Evolutionary conservation across 1,140 invertebrate species (phyloP).

Genomic region (Phenacoccus solenopsis): DNA sequence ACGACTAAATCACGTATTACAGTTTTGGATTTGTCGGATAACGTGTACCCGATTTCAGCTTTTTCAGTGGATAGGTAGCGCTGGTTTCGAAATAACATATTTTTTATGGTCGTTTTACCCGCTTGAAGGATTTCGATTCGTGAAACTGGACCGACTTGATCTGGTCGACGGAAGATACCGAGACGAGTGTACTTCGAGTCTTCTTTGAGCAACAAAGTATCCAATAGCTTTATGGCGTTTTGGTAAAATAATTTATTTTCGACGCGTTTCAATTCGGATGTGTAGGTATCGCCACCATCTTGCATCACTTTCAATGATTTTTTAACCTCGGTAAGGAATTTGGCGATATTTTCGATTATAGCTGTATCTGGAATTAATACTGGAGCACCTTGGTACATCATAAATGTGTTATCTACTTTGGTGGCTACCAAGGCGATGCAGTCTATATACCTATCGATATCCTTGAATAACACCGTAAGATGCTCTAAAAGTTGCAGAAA

Average conservation of each 20-base stretch:
- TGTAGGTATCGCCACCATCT: background rate
- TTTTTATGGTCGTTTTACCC: constrained; percentile 1
- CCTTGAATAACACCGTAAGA: constrained; percentile 18
- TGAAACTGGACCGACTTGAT: constrained; percentile 14
- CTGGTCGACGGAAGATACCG: constrained; percentile 19
- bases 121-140: background rate
- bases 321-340: background rate
- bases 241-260: background rate
- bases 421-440: constrained; percentile 23
- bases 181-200: background rate
- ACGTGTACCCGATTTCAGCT: constrained; percentile 21
- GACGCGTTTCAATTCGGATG: background rate
- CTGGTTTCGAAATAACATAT: background rate
- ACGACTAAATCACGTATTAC: constrained; percentile 8
- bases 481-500: constrained; percentile 22
- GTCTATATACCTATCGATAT: constrained; percentile 21
- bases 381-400: background rate
- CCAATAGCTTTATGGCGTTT: constrained; percentile 17
- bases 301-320: background rate
- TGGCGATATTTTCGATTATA: background rate
- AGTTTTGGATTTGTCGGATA: constrained; percentile 21
- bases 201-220: constrained; percentile 18
- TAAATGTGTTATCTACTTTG: constrained; percentile 22
- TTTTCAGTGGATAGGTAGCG: background rate
- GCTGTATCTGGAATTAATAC: background rate